These are phyloP conservation scores for Mimachlamys varia DNA, from an alignment of 2,888 invertebrate species.

Conservation along the genomic window DNA sequence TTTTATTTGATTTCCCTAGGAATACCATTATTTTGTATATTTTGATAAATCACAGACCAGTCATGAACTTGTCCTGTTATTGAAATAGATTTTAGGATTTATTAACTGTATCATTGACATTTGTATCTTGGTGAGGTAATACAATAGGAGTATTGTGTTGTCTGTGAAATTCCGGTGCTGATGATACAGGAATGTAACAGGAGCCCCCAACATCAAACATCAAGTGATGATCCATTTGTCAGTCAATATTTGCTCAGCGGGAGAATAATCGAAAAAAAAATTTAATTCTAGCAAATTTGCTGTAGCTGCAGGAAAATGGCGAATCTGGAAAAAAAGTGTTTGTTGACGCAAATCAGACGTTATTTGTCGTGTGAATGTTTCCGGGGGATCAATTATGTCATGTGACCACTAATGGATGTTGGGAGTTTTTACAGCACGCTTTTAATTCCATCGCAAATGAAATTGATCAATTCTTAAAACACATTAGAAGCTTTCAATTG, in stretches of 20 bases:
- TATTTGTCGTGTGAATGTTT: conserved; percentile 19
- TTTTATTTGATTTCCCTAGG: too few species aligned
- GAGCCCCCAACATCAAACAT: neutral
- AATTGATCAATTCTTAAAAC: neutral
- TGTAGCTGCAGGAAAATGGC: neutral
- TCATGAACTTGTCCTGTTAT: too few species aligned
- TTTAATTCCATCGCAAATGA: neutral
- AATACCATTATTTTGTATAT: too few species aligned
- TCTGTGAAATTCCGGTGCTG: too few species aligned
- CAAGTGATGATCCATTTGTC: neutral
- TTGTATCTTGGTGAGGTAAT: too few species aligned
- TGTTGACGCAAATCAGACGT: conserved; percentile 7
- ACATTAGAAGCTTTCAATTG: conserved; percentile 33
- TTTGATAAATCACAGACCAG: too few species aligned
- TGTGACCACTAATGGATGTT: conserved; percentile 1
- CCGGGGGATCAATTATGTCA: neutral
- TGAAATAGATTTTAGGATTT: too few species aligned
- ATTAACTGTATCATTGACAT: too few species aligned
- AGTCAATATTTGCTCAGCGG: neutral
- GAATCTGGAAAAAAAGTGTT: neutral
- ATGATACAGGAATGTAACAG: too few species aligned
- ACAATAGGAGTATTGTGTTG: too few species aligned
- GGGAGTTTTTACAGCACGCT: neutral
- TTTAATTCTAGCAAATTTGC: neutral
- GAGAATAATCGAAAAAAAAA: neutral